Conservation (phyloP, 1,140 invertebrate species). For the Pseudomyrmex concolor region DNA sequence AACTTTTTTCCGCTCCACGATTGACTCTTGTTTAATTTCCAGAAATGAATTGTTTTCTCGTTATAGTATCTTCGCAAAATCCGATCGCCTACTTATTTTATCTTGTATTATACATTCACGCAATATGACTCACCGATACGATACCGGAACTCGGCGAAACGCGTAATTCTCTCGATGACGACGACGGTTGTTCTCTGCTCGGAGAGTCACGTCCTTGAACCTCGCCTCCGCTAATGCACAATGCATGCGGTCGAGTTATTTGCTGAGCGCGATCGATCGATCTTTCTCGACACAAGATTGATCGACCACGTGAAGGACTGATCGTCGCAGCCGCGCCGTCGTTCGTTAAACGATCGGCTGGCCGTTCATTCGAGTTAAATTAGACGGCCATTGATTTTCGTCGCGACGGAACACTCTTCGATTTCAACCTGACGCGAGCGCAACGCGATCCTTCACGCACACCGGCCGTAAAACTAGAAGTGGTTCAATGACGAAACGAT, state of each 20-base stretch:
- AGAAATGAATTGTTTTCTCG: slow-evolving; percentile 11
- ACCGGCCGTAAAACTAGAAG: slow-evolving; percentile 66
- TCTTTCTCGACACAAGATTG: slow-evolving; percentile 72
- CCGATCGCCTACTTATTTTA: slow-evolving; percentile 66
- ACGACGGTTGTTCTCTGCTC: slow-evolving; percentile 41
- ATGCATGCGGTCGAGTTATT: slow-evolving; percentile 67
- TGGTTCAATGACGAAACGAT: slow-evolving; percentile 54
- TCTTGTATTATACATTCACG: slow-evolving; percentile 9
- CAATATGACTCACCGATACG: slow-evolving; percentile 64
- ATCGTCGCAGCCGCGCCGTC: slow-evolving; percentile 43
- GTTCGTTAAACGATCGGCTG: slow-evolving; percentile 57
- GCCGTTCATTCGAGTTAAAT: slow-evolving; percentile 36
- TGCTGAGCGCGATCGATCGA: slow-evolving; percentile 65
- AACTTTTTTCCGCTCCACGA: slow-evolving; percentile 2
- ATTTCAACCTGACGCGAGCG: slow-evolving; percentile 17
- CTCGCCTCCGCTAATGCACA: slow-evolving; percentile 69
- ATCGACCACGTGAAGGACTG: slow-evolving; percentile 72
- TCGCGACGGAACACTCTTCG: slow-evolving; percentile 15
- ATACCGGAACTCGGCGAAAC: slow-evolving; percentile 70
- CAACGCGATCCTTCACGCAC: slow-evolving; percentile 13
- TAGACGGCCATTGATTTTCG: slow-evolving; percentile 45
- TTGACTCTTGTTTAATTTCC: neutral
- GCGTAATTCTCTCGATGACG: slow-evolving; percentile 22
- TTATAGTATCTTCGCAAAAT: slow-evolving; percentile 1
- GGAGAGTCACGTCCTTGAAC: slow-evolving; percentile 70